Base-by-base conservation (phyloP, 2,113 vertebrate genomes). In the Prinia subflava region DNA sequence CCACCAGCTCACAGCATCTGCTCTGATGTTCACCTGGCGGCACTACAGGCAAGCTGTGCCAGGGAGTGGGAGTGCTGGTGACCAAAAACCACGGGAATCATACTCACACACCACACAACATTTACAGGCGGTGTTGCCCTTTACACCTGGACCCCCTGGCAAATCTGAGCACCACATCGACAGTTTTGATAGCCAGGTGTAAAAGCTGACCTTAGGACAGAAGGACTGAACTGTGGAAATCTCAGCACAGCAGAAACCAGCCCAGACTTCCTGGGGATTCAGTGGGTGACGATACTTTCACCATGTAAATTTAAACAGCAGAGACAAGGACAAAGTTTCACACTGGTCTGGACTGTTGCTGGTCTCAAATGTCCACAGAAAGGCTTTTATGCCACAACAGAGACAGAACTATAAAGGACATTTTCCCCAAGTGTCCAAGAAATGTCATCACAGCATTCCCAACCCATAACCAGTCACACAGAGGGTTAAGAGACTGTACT, bases 21-120 rank as follows among this genome's bases (percentile, higher is more conserved):
- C 73, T 44, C 44, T 33, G 5, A 14, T 4, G 11, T 23, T 78
- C 33, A 13, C 24, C 12, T 0, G 9, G 16, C 6, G n/a, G 27
- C 63, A 33, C 8, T 1, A 1, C 0, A 6, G 30, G 46, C 11
- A 17, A 78, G 35, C 39, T 16, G 44, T 7, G 30, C 28, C 39
- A 18, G 8, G 0, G 27, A 53, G 37, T 0, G 8, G 8, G 23
- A 80, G 50, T 1, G 8, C 16, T 1, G 0, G 33, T 19, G 39
- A 22, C 24, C 53, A 55, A 31, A 57, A 57, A 50, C 0, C 53
- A 63, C 0, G 0, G 56, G 49, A 59, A 12, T 52, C 9, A 3
- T 4, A 19, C n/a, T 33, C 27, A 13, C 3, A 25, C 4, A 15
- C 56, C n/a, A 21, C 3, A 12, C 55, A 37, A 56, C 25, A 22